Evolutionary conservation across 1,140 invertebrate genomes (phyloP), one percentile per base, ranked within the genome.

Genomic region (Solen grandis): DNA sequence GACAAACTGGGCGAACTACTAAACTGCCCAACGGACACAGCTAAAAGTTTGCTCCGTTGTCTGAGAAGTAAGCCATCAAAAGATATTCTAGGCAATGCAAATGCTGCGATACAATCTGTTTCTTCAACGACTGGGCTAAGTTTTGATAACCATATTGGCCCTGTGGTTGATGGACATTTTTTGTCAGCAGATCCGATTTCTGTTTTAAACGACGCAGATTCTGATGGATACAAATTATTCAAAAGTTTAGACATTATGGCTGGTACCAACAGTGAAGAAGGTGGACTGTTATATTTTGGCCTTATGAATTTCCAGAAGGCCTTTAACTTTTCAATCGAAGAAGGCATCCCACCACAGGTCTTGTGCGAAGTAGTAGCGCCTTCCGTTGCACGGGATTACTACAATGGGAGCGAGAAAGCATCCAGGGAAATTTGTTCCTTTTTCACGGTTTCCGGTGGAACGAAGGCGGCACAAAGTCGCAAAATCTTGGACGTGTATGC

Each of bases 261-360:
- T 14, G 85, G 85, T 1, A 77, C 78, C 14, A 86, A 83, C 41
- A 82, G 62, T 38, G 85, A 78, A 0, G 85, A 86, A 41, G 85
- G 84, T 3, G 76, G 77, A 22, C 41, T 86, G 19, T 73, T 86
- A 36, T 73, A 77, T 14, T 54, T 55, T 27, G 57, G 54, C 0
- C 54, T 84, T 13, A 54, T 73, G 36, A 66, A 38, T 35, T 84
- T 77, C 52, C 83, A 84, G 36, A 25, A 33, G 8, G 10, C n/a
- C 19, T 75, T 79, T 35, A 46, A 68, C 41, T 82, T 83, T 41
- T 73, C 74, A 33, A 29, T 84, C n/a, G 41, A 36, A 1, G 54
- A 81, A 57, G 85, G 85, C 50, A 81, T 86, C 38, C 81, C 85
- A 2, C 74, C 55, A 38, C 41, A 73, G 13, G 76, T 78, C 27